Base-by-base conservation (phyloP, 2,888 invertebrate species). In the Rotaria macrura region DNA sequence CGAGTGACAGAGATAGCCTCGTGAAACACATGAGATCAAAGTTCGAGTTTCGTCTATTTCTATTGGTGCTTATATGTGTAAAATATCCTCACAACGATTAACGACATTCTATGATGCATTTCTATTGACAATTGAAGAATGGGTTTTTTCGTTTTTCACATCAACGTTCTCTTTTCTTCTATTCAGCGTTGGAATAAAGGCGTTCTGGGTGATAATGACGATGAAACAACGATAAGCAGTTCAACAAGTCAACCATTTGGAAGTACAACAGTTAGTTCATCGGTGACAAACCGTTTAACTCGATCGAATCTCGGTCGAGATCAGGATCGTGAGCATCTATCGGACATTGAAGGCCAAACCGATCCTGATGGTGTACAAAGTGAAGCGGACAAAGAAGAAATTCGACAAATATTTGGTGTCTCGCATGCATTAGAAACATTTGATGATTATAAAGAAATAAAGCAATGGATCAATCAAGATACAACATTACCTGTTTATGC, bases 401-500 rank as follows among this genome's bases (percentile, higher is more conserved):
- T 65, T 34, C 65, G 65, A 29, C 65, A 65, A 65, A 65, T 65
- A 34, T 38, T 65, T 65, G 65, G 65, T 65, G 5, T 29, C 1
- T 29, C 65, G 38, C 65, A 65, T 65, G 65, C 65, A 34, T 34
- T 65, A 17, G 38, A 65, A 65, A 65, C 65, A 34, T 65, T 65
- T 34, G 65, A 65, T 65, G 65, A 65, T 65, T 65, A 65, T 34
- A 65, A 65, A 65, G 65, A 65, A 65, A 65, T 65, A 34, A 65
- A 34, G 38, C 65, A 65, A 34, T 65, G 65, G 65, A 34, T 65
- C 20, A 65, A 65, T 65, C 65, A 34, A 65, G 65, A 65, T 65
- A 65, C 34, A 65, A 65, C 65, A 65, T 65, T 65, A 65, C 34
- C 65, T 65, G 65, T 65, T 34, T 65, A 65, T 34, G 14, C 65